Evolutionary conservation across 2,888 invertebrate species (phyloP).

Genomic region (Phaonia tiefii): DNA sequence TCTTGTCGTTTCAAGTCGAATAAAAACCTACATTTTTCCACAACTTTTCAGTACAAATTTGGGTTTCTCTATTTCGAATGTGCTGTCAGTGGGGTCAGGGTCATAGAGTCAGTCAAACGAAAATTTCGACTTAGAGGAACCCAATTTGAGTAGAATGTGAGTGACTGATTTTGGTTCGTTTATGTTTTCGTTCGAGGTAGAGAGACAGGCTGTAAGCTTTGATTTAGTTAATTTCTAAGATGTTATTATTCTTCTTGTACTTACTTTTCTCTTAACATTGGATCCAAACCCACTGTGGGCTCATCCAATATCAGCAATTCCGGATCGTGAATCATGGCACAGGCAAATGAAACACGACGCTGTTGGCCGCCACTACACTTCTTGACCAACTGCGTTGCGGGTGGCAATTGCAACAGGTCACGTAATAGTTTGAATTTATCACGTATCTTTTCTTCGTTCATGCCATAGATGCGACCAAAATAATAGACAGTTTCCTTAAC

Average conservation of each 20-base stretch:
- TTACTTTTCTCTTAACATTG: slow-evolving; percentile 90
- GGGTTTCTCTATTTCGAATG: too few species aligned
- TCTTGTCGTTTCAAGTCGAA: too few species aligned
- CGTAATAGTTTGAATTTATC: slow-evolving; percentile 86
- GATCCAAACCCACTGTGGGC: slow-evolving; percentile 96
- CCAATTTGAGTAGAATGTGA: too few species aligned
- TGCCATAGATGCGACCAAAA: slow-evolving; percentile 92
- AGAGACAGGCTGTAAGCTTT: too few species aligned
- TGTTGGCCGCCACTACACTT: slow-evolving; percentile 94
- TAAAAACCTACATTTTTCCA: too few species aligned
- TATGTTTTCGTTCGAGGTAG: too few species aligned
- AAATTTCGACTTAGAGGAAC: too few species aligned
- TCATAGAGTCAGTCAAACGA: too few species aligned
- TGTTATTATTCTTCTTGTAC: slow-evolving; percentile 61
- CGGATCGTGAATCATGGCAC: slow-evolving; percentile 93
- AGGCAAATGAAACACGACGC: slow-evolving; percentile 92
- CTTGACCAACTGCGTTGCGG: slow-evolving; percentile 84
- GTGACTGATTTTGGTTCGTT: too few species aligned
- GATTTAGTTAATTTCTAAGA: too few species aligned
- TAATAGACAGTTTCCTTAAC: slow-evolving; percentile 92
- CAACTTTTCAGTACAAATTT: too few species aligned
- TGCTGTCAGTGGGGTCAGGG: too few species aligned
- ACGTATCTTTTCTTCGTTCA: slow-evolving; percentile 84
- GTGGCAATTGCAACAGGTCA: slow-evolving; percentile 89
- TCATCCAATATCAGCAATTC: slow-evolving; percentile 94